These are phyloP conservation scores for Ammodytes marinus DNA, from an alignment of 2,113 vertebrate species.

Conservation along the genomic window DNA sequence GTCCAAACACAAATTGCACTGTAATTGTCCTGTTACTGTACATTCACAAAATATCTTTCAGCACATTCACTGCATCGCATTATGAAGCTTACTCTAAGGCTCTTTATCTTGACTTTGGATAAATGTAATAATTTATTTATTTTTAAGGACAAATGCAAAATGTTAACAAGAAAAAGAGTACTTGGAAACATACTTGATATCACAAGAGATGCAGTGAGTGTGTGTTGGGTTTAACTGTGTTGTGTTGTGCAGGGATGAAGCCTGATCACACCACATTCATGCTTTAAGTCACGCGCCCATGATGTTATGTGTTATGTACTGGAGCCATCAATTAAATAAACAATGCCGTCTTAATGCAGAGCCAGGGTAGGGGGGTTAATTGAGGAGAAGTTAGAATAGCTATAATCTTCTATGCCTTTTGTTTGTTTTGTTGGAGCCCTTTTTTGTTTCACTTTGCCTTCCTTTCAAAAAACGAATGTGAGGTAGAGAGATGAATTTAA, in stretches of 20 bases:
- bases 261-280: background rate
- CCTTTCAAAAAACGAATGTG: too few relatives aligned
- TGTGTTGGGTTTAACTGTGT: background rate
- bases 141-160: background rate
- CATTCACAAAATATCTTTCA: background rate
- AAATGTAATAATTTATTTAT: too few relatives aligned
- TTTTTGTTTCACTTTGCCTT: background rate
- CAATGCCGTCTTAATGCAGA: background rate
- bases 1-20: too few relatives aligned
- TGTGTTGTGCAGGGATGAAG: background rate
- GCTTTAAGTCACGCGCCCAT: background rate
- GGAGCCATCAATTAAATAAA: background rate
- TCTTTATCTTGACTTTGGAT: too few relatives aligned
- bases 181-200: background rate
- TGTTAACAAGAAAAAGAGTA: background rate
- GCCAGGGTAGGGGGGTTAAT: background rate
- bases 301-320: background rate
- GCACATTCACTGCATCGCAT: background rate
- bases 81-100: too few relatives aligned
- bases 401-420: background rate
- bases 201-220: background rate
- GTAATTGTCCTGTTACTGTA: background rate
- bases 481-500: constrained; percentile 14
- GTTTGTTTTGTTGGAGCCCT: constrained; percentile 7
- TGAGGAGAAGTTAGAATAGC: background rate